Evolutionary conservation across 2,797 vertebrate species (phyloP), one percentile per base, ranked within the genome.

Genomic region (Masticophis lateralis): DNA sequence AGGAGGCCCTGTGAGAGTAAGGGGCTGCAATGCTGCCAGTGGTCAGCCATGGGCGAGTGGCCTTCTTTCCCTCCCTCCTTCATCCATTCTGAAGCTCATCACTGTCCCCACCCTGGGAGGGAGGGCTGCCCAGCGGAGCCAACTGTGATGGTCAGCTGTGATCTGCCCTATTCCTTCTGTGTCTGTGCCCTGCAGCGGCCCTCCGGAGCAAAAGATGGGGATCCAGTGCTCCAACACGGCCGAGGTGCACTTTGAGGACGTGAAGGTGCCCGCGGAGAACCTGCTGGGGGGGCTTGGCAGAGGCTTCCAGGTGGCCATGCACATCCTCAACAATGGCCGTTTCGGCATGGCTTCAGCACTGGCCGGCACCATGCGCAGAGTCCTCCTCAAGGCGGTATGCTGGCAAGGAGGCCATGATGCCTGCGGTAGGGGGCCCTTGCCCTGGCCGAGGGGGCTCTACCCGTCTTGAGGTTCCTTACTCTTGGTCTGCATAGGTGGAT

Each of bases 271-370:
- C 1, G 1, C 4, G 20, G 74, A 83, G 74, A 83, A 83, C 74
- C 74, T 83, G 10, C 74, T 83, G 74, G 74, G 74, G 10, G 97
- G 0, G 91, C 93, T 98, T 0, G 96, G 98, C 9, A 97, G 96
- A 8, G 97, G 97, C 63, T 98, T 98, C 60, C 96, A 98, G 94
- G 97, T 98, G 91, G 98, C 98, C 94, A 97, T 98, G 97, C 97
- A 97, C 95, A 97, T 98, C 93, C 96, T 98, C 88, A 98, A 98
- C 94, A 98, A 98, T 1, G 98, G 98, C 0, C 98, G 98, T 37
- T 98, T 98, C 0, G 98, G 98, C 59, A 98, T 98, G 98, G 98
- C 98, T 0, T 98, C 98, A 0, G 98, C 98, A 4, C 98, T 98
- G 22, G 96, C 98, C 0, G 98, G 98, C 92, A 98, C 74, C 43